phyloP scores from a whole-genome alignment of 2,113 vertebrate species.

The Albula glossodonta region DNA sequence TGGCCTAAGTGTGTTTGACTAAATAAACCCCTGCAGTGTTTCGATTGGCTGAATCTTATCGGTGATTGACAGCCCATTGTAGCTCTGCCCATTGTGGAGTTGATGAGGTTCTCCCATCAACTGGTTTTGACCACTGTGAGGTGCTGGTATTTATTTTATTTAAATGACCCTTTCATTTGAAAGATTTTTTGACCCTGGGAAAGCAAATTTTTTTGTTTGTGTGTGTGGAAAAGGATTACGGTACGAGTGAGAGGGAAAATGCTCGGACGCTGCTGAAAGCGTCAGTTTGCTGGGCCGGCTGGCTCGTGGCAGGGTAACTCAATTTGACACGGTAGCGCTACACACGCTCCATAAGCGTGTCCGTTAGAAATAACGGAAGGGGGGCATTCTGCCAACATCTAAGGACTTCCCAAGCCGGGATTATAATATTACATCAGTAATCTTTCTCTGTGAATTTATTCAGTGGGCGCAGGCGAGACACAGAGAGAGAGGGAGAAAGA shows the following conservation, averaged over 20 bases:
- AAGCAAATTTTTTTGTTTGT: neutral
- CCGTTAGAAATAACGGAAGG: neutral
- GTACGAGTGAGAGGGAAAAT: neutral
- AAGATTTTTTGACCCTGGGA: neutral
- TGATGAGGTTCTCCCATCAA: neutral
- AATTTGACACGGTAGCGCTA: neutral
- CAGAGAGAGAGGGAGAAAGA: too few species aligned
- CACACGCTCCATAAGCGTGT: neutral
- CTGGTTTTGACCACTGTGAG: neutral
- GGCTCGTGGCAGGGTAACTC: neutral
- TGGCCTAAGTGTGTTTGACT: too few species aligned
- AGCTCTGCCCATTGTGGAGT: too few species aligned
- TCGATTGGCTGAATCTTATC: too few species aligned
- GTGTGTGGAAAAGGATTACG: neutral
- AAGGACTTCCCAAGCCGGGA: slow-evolving; percentile 1
- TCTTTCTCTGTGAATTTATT: neutral
- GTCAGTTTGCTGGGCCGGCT: neutral
- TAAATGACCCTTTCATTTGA: neutral
- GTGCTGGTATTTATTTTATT: neutral
- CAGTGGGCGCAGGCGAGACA: neutral
- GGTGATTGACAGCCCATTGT: too few species aligned
- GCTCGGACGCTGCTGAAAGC: neutral
- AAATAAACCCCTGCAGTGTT: too few species aligned
- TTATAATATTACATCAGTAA: slow-evolving; percentile 5
- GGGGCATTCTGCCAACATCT: neutral